Base-by-base conservation (phyloP, 2,113 vertebrate genomes). In the Nanorana parkeri region DNA sequence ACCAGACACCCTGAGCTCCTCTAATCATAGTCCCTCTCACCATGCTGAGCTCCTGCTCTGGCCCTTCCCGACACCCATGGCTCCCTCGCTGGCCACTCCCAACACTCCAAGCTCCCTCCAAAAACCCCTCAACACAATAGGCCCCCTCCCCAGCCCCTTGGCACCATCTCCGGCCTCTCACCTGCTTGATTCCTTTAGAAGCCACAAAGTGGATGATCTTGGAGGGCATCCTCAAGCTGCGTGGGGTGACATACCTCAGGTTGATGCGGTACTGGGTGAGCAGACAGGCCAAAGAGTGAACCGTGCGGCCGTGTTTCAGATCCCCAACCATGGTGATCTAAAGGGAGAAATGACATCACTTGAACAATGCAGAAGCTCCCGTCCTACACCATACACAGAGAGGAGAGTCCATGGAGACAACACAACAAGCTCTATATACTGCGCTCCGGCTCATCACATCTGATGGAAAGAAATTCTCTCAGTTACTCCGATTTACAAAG, bases 281-380 rank as follows among this genome's bases (percentile, higher is more conserved):
- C 84, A 99, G 94, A 24, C 96, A 92, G 79, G 98, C 97, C 58
- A 99, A 91, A 10, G 98, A 99, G 32, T 99, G 98, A 67, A 99
- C 98, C 0, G 98, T 99, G 66, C 97, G 96, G 1, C 98, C 98
- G 0, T 99, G 98, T 84, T 99, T 99, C 91, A 99, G 92, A 87
- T 99, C 98, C 0, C 98, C 98, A 0, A 99, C 98, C 98, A 99
- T 99, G 0, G 98, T 99, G 86, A 99, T 96, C 97, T 99, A 84
- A 36, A 4, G 28, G 0, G 60, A 15, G 41, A 36, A 16, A 41
- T 24, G 36, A 26, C 5, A 32, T 32, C 29, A 32, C 29, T 36
- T 5, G 8, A 36, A 36, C 8, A 5, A 32, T 3, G n/a, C 5
- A 36, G 32, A 36, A 4, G 8, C 32, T 36, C 2, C 32, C 5